A percentile compares a stretch with the other conserved stretches of the same genome.
These are phyloP conservation scores for Bombus polaris DNA, from an alignment of 1,140 invertebrate species.

Conservation along the genomic window DNA sequence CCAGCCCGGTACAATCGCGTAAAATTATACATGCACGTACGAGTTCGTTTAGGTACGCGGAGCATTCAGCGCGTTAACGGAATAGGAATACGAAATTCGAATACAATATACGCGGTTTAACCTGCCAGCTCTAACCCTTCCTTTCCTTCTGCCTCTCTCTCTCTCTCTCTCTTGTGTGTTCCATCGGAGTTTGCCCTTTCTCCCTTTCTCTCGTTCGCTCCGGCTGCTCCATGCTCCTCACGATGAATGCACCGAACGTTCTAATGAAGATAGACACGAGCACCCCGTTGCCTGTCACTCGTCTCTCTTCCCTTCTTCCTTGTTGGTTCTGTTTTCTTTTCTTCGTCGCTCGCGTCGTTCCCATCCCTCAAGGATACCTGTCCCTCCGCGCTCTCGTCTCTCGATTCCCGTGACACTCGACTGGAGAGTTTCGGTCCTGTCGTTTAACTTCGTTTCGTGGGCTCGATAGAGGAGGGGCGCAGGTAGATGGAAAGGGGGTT, in stretches of 20 bases:
- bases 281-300: conserved; percentile 34
- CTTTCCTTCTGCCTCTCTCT: not conserved
- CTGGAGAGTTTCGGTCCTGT: conserved; percentile 42
- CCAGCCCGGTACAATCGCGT: conserved; percentile 42
- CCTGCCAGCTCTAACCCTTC: conserved; percentile 49
- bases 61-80: conserved; percentile 37
- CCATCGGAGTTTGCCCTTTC: no score
- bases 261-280: conserved; percentile 52
- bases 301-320: not conserved
- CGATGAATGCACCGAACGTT: conserved; percentile 45
- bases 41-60: conserved; percentile 42
- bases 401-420: conserved; percentile 49
- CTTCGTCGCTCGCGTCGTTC: not conserved
- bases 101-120: conserved; percentile 64
- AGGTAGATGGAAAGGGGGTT: conserved; percentile 16
- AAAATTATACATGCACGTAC: conserved; percentile 65
- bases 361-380: conserved; percentile 20
- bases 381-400: not conserved
- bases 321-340: not conserved
- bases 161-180: no score
- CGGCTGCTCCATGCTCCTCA: not conserved
- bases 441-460: conserved; percentile 57
- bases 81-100: conserved; percentile 57
- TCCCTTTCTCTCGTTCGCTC: no score
- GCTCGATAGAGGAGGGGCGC: not conserved